phyloP scores from a whole-genome alignment of 1,140 invertebrate species.

The Rhagoletis pomonella region DNA sequence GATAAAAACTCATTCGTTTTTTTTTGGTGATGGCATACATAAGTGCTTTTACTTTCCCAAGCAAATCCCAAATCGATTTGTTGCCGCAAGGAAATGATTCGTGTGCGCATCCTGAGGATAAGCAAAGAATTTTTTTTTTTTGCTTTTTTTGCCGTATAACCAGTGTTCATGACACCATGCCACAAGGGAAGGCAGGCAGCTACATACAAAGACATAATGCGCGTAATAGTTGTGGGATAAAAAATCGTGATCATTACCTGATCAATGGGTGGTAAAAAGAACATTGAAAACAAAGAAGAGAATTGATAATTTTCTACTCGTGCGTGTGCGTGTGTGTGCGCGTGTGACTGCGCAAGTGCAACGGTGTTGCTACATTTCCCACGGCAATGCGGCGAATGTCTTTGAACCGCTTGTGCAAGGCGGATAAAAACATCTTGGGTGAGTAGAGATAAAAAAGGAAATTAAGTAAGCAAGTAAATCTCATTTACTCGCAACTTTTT shows the following conservation, averaged over 20 bases:
- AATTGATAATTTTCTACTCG: not conserved
- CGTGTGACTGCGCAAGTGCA: not conserved
- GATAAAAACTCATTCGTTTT: not conserved
- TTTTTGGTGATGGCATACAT: not conserved
- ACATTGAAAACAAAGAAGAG: not conserved
- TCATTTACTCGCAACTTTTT: not conserved
- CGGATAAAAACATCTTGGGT: conserved; percentile 2
- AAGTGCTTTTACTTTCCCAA: conserved; percentile 26
- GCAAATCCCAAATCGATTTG: conserved; percentile 1
- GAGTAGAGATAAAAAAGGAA: not conserved
- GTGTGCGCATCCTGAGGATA: conserved; percentile 1
- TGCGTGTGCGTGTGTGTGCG: not conserved
- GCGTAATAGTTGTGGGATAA: not conserved
- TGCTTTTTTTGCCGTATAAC: not conserved
- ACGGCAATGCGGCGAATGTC: conserved; percentile 24
- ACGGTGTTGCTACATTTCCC: conserved; percentile 16
- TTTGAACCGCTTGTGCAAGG: not conserved
- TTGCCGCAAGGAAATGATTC: conserved; percentile 36
- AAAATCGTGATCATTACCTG: not conserved
- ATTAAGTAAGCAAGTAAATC: conserved; percentile 28
- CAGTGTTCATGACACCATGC: not conserved
- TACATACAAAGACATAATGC: not conserved
- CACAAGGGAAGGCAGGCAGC: not conserved
- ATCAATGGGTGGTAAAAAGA: conserved; percentile 17
- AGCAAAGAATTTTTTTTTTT: conserved; percentile 13